Evolutionary conservation across 2,113 vertebrate species (phyloP).

Genomic region (Heteronetta atricapilla): DNA sequence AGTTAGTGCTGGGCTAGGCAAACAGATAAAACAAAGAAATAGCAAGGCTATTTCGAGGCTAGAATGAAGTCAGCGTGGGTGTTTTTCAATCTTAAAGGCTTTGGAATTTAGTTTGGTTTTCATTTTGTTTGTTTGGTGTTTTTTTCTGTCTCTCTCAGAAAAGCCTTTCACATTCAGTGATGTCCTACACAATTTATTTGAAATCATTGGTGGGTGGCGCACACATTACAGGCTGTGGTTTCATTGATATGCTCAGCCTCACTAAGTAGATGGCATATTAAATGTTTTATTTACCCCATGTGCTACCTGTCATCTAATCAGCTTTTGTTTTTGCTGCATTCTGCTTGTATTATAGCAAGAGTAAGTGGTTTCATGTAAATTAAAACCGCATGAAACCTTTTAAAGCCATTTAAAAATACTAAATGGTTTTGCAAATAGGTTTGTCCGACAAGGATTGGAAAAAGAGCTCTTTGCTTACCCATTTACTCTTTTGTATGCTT

Average conservation of each 20-base stretch:
- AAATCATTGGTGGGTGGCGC: not conserved
- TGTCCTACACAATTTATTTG: constrained; percentile 24
- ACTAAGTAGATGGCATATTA: constrained; percentile 45
- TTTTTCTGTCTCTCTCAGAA: not conserved
- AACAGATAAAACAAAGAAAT: not conserved
- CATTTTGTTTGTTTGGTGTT: not conserved
- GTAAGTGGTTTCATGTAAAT: constrained; percentile 67
- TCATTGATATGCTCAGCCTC: constrained; percentile 20
- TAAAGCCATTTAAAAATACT: constrained; percentile 58
- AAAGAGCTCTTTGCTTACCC: constrained; percentile 66
- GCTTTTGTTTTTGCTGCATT: constrained; percentile 66
- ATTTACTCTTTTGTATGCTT: constrained; percentile 54
- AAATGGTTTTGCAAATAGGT: constrained; percentile 64
- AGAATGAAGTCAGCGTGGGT: not conserved
- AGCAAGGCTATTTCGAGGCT: not conserved
- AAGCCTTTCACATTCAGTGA: not conserved
- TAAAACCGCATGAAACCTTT: constrained; percentile 62
- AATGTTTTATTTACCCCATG: constrained; percentile 63
- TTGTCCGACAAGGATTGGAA: constrained; percentile 56
- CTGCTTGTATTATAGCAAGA: constrained; percentile 41
- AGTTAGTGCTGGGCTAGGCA: not conserved
- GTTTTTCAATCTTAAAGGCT: not conserved
- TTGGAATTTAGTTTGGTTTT: not conserved
- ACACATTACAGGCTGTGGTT: constrained; percentile 37
- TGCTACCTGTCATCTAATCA: constrained; percentile 65